Evolutionary conservation across 1,140 invertebrate genomes (phyloP).

Genomic region (Bombus sibiricus): DNA sequence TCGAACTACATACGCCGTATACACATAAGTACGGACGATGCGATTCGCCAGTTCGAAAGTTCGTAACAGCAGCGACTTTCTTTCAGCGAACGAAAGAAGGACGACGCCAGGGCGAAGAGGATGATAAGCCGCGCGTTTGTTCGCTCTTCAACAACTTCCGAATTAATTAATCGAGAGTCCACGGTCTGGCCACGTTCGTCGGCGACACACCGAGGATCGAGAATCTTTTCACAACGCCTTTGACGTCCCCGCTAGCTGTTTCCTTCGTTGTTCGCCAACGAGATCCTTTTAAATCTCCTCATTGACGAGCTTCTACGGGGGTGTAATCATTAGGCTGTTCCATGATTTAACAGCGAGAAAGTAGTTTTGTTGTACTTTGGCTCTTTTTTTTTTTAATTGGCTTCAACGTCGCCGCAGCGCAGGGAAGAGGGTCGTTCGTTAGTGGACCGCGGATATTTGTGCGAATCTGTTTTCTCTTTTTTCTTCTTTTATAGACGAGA

Average conservation of each 20-base stretch:
- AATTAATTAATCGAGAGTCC: conserved; percentile 6
- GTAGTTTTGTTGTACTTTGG: neutral
- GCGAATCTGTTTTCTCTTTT: too few relatives aligned
- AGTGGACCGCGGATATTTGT: too few relatives aligned
- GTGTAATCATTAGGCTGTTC: neutral
- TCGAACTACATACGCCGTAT: too few relatives aligned
- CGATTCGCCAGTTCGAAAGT: conserved; percentile 11
- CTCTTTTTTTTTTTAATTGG: too few relatives aligned
- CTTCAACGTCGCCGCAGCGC: too few relatives aligned
- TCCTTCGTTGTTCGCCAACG: neutral
- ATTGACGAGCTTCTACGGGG: neutral
- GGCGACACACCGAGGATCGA: neutral
- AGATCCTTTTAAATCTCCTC: neutral
- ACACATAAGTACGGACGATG: neutral
- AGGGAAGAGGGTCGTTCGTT: too few relatives aligned
- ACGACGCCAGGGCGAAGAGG: neutral
- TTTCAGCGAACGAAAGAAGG: neutral
- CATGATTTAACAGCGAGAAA: too few relatives aligned
- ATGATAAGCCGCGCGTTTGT: neutral
- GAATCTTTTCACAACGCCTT: neutral
- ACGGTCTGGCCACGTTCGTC: neutral
- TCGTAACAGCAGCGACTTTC: neutral
- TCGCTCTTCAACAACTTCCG: neutral
- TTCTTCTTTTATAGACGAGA: too few relatives aligned
- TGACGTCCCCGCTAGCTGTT: neutral